Percentiles rank a stretch among this genome's conserved stretches.
Evolutionary conservation across 2,888 invertebrate species (phyloP).

Genomic region (Nomada hirtipes): DNA sequence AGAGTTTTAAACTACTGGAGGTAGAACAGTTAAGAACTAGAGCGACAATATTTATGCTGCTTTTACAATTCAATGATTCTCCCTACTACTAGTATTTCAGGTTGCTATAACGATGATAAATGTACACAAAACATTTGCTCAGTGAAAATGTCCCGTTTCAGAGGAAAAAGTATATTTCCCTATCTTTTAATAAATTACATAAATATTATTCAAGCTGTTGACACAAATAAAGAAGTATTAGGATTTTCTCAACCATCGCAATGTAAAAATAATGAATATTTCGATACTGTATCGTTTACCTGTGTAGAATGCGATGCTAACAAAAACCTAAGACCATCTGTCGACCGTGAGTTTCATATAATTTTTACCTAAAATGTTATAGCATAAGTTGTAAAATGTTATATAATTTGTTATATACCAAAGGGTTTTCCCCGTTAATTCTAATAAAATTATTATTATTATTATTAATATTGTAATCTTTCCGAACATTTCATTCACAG

Average conservation of each 20-base stretch:
- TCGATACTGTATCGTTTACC: slow-evolving; percentile 84
- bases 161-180: background rate
- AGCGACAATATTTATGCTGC: too few relatives aligned
- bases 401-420: too few relatives aligned
- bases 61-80: background rate
- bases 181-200: slow-evolving; percentile 33
- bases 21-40: too few relatives aligned
- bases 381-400: too few relatives aligned
- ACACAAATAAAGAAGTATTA: slow-evolving; percentile 56
- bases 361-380: background rate
- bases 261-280: slow-evolving; percentile 85
- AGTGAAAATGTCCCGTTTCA: slow-evolving; percentile 16
- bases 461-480: background rate
- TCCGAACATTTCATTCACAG: slow-evolving; percentile 74
- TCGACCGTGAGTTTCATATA: slow-evolving; percentile 79
- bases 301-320: slow-evolving; percentile 84
- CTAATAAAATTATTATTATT: too few relatives aligned
- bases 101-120: slow-evolving; percentile 36
- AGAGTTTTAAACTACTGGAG: too few relatives aligned
- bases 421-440: too few relatives aligned
- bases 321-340: slow-evolving; percentile 81
- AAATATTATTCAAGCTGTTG: slow-evolving; percentile 16
- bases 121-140: slow-evolving; percentile 18
- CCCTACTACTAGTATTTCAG: background rate
- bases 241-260: slow-evolving; percentile 74